Conservation (phyloP, 2,888 invertebrate genomes). For the Trissolcus japonicus region DNA sequence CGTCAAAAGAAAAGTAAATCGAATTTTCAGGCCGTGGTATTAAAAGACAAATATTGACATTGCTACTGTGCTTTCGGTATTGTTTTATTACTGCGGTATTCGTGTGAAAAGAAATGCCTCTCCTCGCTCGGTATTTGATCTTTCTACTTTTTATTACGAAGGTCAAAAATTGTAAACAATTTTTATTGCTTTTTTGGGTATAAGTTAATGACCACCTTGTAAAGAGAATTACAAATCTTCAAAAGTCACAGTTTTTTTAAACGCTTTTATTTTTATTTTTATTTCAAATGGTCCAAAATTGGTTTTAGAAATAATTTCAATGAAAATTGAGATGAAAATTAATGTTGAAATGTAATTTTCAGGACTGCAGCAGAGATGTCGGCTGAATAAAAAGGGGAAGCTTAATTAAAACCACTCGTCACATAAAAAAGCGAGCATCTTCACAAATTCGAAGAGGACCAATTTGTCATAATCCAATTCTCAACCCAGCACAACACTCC, state of each 20-base stretch:
- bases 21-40: conserved; percentile 3
- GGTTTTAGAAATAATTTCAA: too few relatives aligned
- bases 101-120: background rate
- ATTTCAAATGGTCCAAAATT: too few relatives aligned
- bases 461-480: conserved; percentile 37
- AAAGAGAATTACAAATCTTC: too few relatives aligned
- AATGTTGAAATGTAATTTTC: too few relatives aligned
- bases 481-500: conserved; percentile 13
- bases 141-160: background rate
- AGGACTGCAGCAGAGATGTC: too few relatives aligned
- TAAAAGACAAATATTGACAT: conserved; percentile 29
- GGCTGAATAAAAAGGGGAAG: too few relatives aligned
- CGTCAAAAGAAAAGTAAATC: conserved; percentile 13
- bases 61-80: conserved; percentile 23
- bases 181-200: too few relatives aligned
- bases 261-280: too few relatives aligned
- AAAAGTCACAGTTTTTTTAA: too few relatives aligned
- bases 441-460: background rate
- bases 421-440: background rate
- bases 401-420: background rate
- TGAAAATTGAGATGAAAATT: too few relatives aligned
- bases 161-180: background rate
- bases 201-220: too few relatives aligned
- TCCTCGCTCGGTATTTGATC: background rate
- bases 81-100: conserved; percentile 21